Evolutionary conservation across 2,888 invertebrate genomes (phyloP).

Genomic region (Pandemis corylana): DNA sequence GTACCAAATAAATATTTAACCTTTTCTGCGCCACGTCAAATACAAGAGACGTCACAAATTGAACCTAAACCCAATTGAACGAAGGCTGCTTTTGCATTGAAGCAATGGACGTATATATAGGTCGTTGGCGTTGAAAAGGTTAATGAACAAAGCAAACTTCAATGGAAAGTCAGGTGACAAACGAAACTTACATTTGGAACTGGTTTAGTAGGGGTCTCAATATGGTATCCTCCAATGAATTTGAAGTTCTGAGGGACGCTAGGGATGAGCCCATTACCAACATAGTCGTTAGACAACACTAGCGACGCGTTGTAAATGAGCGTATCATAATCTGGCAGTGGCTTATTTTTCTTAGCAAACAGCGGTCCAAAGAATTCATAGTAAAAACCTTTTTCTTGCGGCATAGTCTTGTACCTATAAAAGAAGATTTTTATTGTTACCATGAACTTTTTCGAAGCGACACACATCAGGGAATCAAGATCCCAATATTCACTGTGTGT

Average conservation of each 20-base stretch:
- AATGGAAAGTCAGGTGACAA: too few species aligned
- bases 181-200: conserved; percentile 59
- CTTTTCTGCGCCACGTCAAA: too few species aligned
- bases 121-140: too few species aligned
- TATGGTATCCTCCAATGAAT: conserved; percentile 66
- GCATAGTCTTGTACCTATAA: conserved; percentile 41
- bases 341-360: conserved; percentile 50
- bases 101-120: too few species aligned
- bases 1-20: too few species aligned
- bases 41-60: too few species aligned
- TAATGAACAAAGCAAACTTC: too few species aligned
- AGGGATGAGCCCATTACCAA: conserved; percentile 11
- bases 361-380: conserved; percentile 52
- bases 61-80: too few species aligned
- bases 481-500: too few species aligned
- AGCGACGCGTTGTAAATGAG: conserved; percentile 30
- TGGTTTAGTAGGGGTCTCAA: conserved; percentile 56
- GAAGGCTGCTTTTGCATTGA: too few species aligned
- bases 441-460: not conserved
- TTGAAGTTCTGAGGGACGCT: conserved; percentile 59
- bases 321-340: conserved; percentile 17
- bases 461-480: too few species aligned
- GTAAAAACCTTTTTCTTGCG: conserved; percentile 47
- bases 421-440: not conserved
- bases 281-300: conserved; percentile 25